Evolutionary conservation across 2,113 vertebrate species (phyloP), one percentile per base, ranked within the genome.

Genomic region (Pleuronectes platessa): DNA sequence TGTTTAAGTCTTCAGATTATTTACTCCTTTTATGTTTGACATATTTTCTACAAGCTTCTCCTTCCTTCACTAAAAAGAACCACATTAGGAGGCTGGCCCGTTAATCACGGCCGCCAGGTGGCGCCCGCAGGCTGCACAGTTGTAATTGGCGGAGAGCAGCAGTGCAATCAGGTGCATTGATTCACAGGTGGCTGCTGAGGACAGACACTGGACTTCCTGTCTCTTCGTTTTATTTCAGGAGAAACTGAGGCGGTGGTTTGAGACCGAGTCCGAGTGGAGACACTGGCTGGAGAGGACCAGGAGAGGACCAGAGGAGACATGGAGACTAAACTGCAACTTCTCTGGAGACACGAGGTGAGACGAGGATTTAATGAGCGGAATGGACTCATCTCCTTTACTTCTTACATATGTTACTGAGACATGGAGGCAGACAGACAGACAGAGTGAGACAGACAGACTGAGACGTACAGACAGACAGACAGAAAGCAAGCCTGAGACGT

Each of bases 91-190:
- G 40, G 40, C 40, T 42, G 40, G 40, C 12, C 40, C 2, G 40
- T 12, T 15, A 26, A 68, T 26, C 10, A 1, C 20, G 62, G 62
- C 20, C 91, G 69, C 79, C 83, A 90, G 89, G 85, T 59, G 86
- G 91, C 91, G 86, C 86, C 59, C 24, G 5, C 59, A 21, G 53
- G 83, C 84, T 62, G 76, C 71, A 21, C 20, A n/a, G 2, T 2
- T 49, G 47, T 87, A 86, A 90, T 90, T 80, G 89, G 72, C 67
- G 26, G 49, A 78, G 74, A 75, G 65, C 69, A 74, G 56, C 83
- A 68, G 72, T 10, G 37, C 59, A 79, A 84, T 91, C 82, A 89
- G 31, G 49, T 15, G 59, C 31, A 66, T 31, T 17, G 80, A 69
- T 71, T 66, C 74, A 68, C 84, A 90, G 84, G 78, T 88, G 86